Conservation (phyloP, 2,888 invertebrate genomes). For the Nomada hirtipes region DNA sequence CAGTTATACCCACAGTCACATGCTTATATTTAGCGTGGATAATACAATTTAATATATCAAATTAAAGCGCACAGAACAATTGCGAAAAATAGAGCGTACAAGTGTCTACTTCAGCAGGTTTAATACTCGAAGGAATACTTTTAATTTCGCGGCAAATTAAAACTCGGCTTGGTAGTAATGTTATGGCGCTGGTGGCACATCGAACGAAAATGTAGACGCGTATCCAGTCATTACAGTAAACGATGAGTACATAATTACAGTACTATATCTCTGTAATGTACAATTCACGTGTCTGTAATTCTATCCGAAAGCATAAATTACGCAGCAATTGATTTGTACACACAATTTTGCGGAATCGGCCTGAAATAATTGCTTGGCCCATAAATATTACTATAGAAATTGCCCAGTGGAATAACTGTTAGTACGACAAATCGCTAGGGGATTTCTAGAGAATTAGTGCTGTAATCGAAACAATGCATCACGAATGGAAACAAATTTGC, state of each 20-base stretch:
- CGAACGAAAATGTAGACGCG: constrained; percentile 12
- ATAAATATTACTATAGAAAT: constrained; percentile 52
- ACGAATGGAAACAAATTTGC: constrained; percentile 1
- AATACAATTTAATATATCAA: no score
- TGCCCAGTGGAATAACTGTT: constrained; percentile 23
- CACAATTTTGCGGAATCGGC: constrained; percentile 37
- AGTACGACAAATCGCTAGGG: constrained; percentile 7
- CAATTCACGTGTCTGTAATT: constrained; percentile 45
- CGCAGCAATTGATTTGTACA: constrained; percentile 53
- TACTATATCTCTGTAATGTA: constrained; percentile 34
- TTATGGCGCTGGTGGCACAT: constrained; percentile 16
- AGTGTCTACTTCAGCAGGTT: not conserved
- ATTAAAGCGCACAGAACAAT: no score
- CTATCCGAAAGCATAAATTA: constrained; percentile 33
- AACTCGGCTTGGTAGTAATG: not conserved
- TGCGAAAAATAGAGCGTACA: no score
- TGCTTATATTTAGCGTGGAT: no score
- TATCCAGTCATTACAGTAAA: constrained; percentile 17
- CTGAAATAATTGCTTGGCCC: constrained; percentile 37
- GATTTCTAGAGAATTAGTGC: constrained; percentile 30
- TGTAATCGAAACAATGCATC: constrained; percentile 26
- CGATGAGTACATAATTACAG: constrained; percentile 39
- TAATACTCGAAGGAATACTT: not conserved
- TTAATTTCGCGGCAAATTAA: not conserved
- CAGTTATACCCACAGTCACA: no score